Evolutionary conservation across 64 coral and sea anemone genomes (phyloP).

Genomic region (Cladopsammia gracilis): DNA sequence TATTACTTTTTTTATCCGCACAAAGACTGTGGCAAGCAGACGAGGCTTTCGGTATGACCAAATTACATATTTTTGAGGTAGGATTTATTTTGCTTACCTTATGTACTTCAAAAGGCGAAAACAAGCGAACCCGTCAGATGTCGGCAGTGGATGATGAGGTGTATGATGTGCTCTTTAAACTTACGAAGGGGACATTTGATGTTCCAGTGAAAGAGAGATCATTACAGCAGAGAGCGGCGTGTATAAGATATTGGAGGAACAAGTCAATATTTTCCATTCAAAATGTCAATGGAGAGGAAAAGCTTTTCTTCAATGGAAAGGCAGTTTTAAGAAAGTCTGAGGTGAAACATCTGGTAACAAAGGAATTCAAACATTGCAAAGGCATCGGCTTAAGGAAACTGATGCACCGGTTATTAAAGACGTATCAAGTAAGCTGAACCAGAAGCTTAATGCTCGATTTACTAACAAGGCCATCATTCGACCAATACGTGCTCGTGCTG

Average conservation of each 20-base stretch:
- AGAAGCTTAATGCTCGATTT: slow-evolving; percentile 64
- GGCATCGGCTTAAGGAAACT: slow-evolving; percentile 67
- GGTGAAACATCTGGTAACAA: slow-evolving; percentile 26
- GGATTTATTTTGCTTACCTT: no score
- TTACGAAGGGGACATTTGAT: slow-evolving; percentile 7
- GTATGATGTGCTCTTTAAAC: no score
- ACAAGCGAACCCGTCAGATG: no score
- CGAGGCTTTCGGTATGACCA: no score
- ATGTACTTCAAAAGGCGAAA: no score
- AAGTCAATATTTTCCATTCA: no score
- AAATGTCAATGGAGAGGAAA: no score
- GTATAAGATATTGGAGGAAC: slow-evolving; percentile 47
- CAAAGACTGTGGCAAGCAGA: no score
- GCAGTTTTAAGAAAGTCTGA: slow-evolving; percentile 34
- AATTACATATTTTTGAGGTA: no score
- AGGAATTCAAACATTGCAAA: slow-evolving; percentile 52
- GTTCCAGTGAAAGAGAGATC: slow-evolving; percentile 16
- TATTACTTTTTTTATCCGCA: no score
- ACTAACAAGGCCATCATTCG: slow-evolving; percentile 44
- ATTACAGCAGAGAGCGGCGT: slow-evolving; percentile 25
- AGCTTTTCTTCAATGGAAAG: slow-evolving; percentile 18
- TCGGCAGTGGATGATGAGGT: no score
- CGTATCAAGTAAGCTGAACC: slow-evolving; percentile 18
- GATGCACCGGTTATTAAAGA: not conserved
- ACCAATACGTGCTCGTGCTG: slow-evolving; percentile 59